Percentiles rank a stretch among this genome's conserved stretches.
Conservation (phyloP, 2,888 invertebrate species). For the Dicroscelio sp. region DNA sequence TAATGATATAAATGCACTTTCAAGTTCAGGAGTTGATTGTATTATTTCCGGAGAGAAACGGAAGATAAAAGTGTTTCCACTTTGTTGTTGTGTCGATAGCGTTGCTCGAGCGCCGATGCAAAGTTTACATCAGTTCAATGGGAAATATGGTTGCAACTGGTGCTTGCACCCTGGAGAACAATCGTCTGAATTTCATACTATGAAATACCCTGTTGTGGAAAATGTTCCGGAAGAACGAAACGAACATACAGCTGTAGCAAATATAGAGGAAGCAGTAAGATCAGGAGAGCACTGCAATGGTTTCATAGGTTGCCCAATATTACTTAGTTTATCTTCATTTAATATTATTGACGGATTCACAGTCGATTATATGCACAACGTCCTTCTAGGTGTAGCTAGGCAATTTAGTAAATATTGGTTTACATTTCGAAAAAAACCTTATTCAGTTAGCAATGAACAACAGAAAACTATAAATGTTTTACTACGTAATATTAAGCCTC, state of each 20-base stretch:
- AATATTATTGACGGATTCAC: constrained; percentile 74
- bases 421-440: background rate
- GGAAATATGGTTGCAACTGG: no score
- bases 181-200: no score
- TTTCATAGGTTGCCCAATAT: constrained; percentile 22
- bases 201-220: constrained; percentile 34
- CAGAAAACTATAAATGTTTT: background rate
- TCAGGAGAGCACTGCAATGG: constrained; percentile 32
- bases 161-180: constrained; percentile 68
- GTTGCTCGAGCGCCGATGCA: constrained; percentile 57
- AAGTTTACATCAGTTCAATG: constrained; percentile 59
- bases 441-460: background rate
- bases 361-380: constrained; percentile 80
- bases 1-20: constrained; percentile 48
- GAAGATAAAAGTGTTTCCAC: background rate
- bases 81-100: constrained; percentile 57
- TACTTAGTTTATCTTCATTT: constrained; percentile 60
- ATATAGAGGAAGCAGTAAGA: constrained; percentile 21
- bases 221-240: background rate
- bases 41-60: no score
- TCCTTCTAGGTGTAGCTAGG: constrained; percentile 62
- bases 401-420: constrained; percentile 76
- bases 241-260: background rate
- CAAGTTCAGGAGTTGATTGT: no score
- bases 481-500: background rate